These are phyloP conservation scores for Pipistrellus kuhlii DNA, from an alignment of 2,797 vertebrate genomes.

Conservation along the genomic window DNA sequence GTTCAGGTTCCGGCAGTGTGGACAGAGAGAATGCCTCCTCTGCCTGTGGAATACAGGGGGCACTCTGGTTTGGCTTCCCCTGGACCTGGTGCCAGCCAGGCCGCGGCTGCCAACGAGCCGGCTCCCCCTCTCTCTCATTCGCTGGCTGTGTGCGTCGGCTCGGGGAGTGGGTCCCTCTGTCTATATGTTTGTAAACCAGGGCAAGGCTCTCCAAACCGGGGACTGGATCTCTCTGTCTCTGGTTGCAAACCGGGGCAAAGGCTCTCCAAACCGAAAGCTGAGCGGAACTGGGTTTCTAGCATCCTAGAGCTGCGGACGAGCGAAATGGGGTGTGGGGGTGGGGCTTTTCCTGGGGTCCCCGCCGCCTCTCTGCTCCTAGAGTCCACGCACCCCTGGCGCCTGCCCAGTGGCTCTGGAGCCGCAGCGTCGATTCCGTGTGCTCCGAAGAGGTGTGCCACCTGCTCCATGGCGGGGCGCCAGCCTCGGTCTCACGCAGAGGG, in stretches of 20 bases:
- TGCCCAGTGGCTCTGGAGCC: not conserved
- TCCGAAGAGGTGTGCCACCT: conserved; percentile 65
- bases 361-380: not conserved
- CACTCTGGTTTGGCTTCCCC: conserved; percentile 53
- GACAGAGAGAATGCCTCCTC: not conserved
- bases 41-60: not conserved
- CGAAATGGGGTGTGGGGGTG: not conserved
- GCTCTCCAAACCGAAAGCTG: conserved; percentile 66
- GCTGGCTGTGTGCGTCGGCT: not conserved
- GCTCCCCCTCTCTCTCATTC: not conserved
- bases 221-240: not conserved
- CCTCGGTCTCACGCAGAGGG: not conserved
- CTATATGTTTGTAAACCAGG: not conserved
- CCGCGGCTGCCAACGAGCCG: conserved; percentile 37
- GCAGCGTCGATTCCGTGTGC: conserved; percentile 57
- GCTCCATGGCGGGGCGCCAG: not conserved
- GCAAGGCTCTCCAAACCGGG: conserved; percentile 26
- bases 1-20: conserved; percentile 14
- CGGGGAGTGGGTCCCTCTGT: not conserved
- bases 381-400: not conserved
- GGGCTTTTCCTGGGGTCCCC: not conserved
- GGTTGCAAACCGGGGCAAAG: not conserved
- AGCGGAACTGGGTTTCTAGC: not conserved
- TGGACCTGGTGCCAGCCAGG: conserved; percentile 62
- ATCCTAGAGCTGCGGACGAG: not conserved